Percentiles rank a stretch among this genome's conserved stretches.
Evolutionary conservation across 2,888 invertebrate genomes (phyloP).

Genomic region (Himalopsyche kuldschensis): DNA sequence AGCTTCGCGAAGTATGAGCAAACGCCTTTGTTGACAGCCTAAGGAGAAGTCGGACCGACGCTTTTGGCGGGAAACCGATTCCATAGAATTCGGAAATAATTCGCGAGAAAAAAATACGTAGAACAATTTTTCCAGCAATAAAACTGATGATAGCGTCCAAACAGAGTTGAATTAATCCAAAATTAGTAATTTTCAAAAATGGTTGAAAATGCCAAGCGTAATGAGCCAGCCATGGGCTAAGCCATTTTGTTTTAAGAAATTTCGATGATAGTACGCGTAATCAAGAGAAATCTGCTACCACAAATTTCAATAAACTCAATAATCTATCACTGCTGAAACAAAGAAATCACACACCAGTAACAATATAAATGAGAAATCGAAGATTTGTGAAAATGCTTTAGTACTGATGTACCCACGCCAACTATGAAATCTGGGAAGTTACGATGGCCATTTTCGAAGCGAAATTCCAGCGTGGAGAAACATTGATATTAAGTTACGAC

Average conservation of each 20-base stretch:
- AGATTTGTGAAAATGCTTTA: slow-evolving; percentile 42
- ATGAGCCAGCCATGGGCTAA: slow-evolving; percentile 47
- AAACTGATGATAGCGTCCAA: slow-evolving; percentile 10
- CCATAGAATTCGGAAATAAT: slow-evolving; percentile 43
- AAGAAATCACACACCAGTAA: slow-evolving; percentile 53
- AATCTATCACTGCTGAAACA: slow-evolving; percentile 57
- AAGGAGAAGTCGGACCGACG: slow-evolving; percentile 43
- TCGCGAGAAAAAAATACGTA: slow-evolving; percentile 27
- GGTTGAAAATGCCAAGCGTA: slow-evolving; percentile 30
- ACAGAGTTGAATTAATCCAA: slow-evolving; percentile 33
- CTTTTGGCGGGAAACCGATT: slow-evolving; percentile 59
- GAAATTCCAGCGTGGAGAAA: slow-evolving; percentile 58
- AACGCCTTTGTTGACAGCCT: slow-evolving; percentile 30
- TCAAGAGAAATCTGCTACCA: slow-evolving; percentile 47
- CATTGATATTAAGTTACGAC: slow-evolving; percentile 47
- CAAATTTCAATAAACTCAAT: slow-evolving; percentile 53
- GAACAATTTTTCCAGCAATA: slow-evolving; percentile 14
- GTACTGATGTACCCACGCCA: slow-evolving; percentile 34
- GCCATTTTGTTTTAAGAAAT: slow-evolving; percentile 63
- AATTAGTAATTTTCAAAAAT: slow-evolving; percentile 42
- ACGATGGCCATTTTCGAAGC: slow-evolving; percentile 61
- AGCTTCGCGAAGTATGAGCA: slow-evolving; percentile 11
- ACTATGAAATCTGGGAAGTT: slow-evolving; percentile 57
- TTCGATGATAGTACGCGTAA: slow-evolving; percentile 47
- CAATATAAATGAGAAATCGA: slow-evolving; percentile 60